Conservation (phyloP, 2,113 vertebrate species). For the Balaeniceps rex region DNA sequence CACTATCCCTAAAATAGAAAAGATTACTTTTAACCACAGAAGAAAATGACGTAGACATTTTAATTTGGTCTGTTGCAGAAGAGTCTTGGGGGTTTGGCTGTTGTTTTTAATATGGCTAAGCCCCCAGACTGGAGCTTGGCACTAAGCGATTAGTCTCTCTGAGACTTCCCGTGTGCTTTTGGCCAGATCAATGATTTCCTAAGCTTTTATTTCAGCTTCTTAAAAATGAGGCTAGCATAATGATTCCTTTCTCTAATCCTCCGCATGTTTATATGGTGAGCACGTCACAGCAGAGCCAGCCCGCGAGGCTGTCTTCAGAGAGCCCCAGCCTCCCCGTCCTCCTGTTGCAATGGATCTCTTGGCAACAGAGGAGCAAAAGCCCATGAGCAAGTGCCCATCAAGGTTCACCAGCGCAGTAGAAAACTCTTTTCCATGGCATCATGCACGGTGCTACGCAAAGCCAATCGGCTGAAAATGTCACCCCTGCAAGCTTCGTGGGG, state of each 20-base stretch:
- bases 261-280: background rate
- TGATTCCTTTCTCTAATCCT: background rate
- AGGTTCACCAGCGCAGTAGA: accelerated
- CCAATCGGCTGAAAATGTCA: background rate
- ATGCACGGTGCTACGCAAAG: accelerated
- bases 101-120: background rate
- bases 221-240: background rate
- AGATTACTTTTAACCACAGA: background rate
- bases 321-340: background rate
- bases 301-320: background rate
- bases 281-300: background rate
- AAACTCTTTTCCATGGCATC: background rate
- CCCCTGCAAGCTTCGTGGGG: background rate
- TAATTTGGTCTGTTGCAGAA: background rate
- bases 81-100: background rate
- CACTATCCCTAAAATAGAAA: background rate
- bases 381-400: background rate
- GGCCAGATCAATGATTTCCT: constrained; percentile 2
- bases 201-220: constrained; percentile 8
- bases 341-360: background rate
- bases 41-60: background rate
- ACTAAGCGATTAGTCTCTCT: background rate
- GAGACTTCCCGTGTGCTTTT: background rate
- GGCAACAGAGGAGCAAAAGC: background rate
- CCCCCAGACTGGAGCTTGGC: background rate